Evolutionary conservation across 1,140 invertebrate genomes (phyloP).

Genomic region (Batillaria attramentaria): DNA sequence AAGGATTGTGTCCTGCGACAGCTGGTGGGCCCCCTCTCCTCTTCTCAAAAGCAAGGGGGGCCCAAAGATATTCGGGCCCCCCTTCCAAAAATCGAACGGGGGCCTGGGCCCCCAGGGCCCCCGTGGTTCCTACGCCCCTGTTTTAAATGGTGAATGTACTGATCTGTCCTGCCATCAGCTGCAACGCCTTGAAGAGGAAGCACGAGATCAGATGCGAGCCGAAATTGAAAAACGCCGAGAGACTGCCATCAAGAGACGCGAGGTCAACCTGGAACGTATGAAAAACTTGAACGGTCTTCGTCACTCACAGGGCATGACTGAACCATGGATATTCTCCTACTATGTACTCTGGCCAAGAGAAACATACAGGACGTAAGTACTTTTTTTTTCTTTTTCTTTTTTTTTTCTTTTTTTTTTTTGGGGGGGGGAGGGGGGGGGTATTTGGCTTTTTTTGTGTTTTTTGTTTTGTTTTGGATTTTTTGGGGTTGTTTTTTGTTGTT

Average conservation of each 20-base stretch:
- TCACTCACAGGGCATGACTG: conserved; percentile 60
- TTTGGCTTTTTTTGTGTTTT: background rate
- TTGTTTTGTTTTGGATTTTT: background rate
- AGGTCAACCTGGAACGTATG: conserved; percentile 58
- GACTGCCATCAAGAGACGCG: conserved; percentile 51
- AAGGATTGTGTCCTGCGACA: no score
- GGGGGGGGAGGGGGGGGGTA: background rate
- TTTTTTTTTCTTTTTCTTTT: background rate
- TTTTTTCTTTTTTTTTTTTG: background rate
- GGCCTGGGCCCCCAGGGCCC: no score
- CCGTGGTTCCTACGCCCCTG: no score
- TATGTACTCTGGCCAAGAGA: conserved; percentile 65
- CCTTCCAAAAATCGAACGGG: no score
- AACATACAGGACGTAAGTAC: conserved; percentile 60
- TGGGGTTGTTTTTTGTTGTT: background rate
- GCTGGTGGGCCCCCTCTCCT: no score
- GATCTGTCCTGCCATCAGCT: conserved; percentile 45
- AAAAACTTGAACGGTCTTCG: conserved; percentile 54
- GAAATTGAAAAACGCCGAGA: conserved; percentile 54
- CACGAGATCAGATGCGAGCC: conserved; percentile 52
- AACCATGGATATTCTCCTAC: conserved; percentile 66
- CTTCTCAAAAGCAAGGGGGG: no score
- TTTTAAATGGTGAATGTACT: background rate
- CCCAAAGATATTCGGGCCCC: no score
- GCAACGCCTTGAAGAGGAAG: conserved; percentile 56